A percentile compares a stretch with the other conserved stretches of the same genome.
Conservation (phyloP, 2,113 vertebrate genomes). For the Aspiorhynchus laticeps region DNA sequence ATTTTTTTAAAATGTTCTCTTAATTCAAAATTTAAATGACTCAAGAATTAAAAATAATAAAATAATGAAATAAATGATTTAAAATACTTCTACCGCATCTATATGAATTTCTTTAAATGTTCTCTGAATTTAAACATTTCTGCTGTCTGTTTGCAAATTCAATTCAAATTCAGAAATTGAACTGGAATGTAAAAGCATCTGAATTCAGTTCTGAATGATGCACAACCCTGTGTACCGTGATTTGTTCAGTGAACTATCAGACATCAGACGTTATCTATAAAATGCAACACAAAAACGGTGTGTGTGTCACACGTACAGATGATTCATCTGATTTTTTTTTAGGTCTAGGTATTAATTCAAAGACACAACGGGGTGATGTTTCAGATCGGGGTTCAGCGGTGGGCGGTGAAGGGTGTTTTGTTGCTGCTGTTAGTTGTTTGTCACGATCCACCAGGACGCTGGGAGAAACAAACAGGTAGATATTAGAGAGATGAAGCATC, state of each 20-base stretch:
- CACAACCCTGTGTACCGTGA: neutral
- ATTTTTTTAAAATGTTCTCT: no score
- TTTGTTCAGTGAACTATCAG: neutral
- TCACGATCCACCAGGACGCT: slow-evolving; percentile 98
- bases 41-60: neutral
- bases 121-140: neutral
- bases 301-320: neutral
- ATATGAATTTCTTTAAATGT: neutral
- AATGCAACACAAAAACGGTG: neutral
- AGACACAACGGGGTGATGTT: slow-evolving; percentile 22
- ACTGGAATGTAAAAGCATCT: neutral
- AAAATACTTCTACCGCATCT: neutral
- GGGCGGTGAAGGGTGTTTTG: slow-evolving; percentile 31
- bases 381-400: slow-evolving; percentile 9
- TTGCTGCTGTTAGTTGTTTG: slow-evolving; percentile 82
- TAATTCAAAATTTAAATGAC: neutral
- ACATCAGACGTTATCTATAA: neutral
- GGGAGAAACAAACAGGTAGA: slow-evolving; percentile 59
- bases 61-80: neutral
- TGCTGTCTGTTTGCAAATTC: neutral
- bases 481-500: slow-evolving; percentile 22
- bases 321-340: slow-evolving; percentile 3
- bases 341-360: slow-evolving; percentile 5
- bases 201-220: slow-evolving; percentile 18
- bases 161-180: neutral